phyloP scores from a whole-genome alignment of 1,140 invertebrate genomes.

The Tetranychus urticae region DNA sequence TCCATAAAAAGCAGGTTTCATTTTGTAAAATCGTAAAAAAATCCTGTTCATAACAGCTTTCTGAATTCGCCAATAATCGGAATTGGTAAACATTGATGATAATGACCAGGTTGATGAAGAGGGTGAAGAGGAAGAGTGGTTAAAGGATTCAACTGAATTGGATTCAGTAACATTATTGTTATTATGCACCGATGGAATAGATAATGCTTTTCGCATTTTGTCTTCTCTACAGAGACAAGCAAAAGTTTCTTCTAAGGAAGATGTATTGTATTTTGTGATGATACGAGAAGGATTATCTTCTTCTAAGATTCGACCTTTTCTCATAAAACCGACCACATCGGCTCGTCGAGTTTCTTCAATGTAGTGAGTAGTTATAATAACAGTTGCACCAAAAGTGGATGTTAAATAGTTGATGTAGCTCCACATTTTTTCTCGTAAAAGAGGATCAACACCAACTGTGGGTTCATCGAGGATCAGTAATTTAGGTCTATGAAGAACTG shows the following conservation, averaged over 20 bases:
- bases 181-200: neutral
- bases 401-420: conserved; percentile 6
- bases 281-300: conserved; percentile 18
- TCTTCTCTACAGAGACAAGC: conserved; percentile 4
- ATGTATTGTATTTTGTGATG: conserved; percentile 12
- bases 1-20: neutral
- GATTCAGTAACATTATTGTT: neutral
- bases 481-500: conserved; percentile 73
- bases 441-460: conserved; percentile 23
- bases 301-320: conserved; percentile 19
- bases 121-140: neutral
- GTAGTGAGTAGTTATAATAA: conserved; percentile 6
- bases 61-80: neutral
- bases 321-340: conserved; percentile 19
- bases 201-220: conserved; percentile 16
- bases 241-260: conserved; percentile 46
- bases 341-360: neutral
- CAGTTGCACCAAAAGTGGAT: conserved; percentile 29
- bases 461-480: conserved; percentile 51
- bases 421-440: conserved; percentile 16
- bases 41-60: neutral
- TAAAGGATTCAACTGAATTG: neutral
- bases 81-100: neutral
- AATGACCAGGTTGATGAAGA: too few species aligned
- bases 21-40: neutral